These are phyloP conservation scores for Alosa sapidissima DNA, from an alignment of 2,797 vertebrate genomes.

Conservation along the genomic window DNA sequence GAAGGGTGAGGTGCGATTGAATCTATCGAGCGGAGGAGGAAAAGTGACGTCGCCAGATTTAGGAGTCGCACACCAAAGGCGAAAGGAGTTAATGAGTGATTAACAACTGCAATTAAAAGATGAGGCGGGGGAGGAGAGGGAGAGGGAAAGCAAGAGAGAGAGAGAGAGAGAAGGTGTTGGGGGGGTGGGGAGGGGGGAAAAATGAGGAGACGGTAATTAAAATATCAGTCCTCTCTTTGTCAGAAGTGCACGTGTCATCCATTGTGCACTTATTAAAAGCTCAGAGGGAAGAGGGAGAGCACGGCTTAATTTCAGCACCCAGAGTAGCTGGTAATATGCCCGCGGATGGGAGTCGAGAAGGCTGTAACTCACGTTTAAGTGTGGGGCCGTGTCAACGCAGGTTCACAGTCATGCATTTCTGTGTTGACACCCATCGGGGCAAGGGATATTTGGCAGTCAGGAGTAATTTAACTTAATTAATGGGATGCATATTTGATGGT, in stretches of 20 bases:
- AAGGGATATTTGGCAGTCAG: conserved; percentile 95
- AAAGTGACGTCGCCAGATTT: conserved; percentile 92
- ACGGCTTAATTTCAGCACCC: conserved; percentile 89
- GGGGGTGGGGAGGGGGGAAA: background rate
- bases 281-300: conserved; percentile 85
- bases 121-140: conserved; percentile 67
- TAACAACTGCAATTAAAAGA: conserved; percentile 98
- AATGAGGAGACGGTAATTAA: conserved; percentile 83
- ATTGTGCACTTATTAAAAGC: conserved; percentile 92
- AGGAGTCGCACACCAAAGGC: conserved; percentile 88
- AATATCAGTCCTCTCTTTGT: conserved; percentile 91
- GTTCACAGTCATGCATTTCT: conserved; percentile 94
- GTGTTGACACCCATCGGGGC: conserved; percentile 91
- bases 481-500: conserved; percentile 96
- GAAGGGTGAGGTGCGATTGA: conserved; percentile 83
- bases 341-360: conserved; percentile 87
- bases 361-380: conserved; percentile 93
- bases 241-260: conserved; percentile 88
- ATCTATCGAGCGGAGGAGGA: conserved; percentile 85
- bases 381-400: conserved; percentile 91
- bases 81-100: conserved; percentile 97
- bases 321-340: conserved; percentile 88
- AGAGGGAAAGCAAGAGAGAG: background rate
- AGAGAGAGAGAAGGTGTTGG: background rate
- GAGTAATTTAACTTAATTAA: conserved; percentile 98